Base-by-base conservation (phyloP, 2,113 vertebrate species). In the Anarrhichthys ocellatus region DNA sequence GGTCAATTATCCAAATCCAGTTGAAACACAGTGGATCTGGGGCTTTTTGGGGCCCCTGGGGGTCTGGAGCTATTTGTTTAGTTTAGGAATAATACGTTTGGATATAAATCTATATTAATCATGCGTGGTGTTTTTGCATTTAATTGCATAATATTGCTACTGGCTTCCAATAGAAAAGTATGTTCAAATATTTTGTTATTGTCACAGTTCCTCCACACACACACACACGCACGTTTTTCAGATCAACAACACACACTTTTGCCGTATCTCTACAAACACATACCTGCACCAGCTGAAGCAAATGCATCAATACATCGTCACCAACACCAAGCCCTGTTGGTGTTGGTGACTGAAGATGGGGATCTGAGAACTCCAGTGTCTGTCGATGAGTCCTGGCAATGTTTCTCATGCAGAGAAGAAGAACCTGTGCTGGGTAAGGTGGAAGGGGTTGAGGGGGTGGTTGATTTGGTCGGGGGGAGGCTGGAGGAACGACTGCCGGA, bases 221-320 rank as follows among this genome's bases (percentile, higher is more conserved):
- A 70, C 46, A 4, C 50, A 44, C 4, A 27, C 29, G 56, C 34
- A 71, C 17, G 2, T 52, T 52, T 9, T 52, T 52, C 50, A 52
- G 18, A 22, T 20, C 20, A 52, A 20, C 54, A 6, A 64, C 11
- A 66, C 9, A 36, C 63, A 40, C 36, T n/a, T 7, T 72, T 14
- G 54, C 15, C 0, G 0, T 8, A n/a, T 42, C 11, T 44, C 32
- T 11, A 52, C 13, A 72, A 29, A 76, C 46, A 81, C 80, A 46
- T 86, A 96, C 96, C 94, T 96, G 96, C 22, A 96, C 95, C 65
- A 96, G 91, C 84, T 96, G 96, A 44, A 96, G 93, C 68, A 96
- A 88, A 88, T 95, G 95, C 86, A 86, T 94, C 27, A 95, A 61
- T 0, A 96, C 85, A 10, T 95, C 93, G n/a, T 95, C 93, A 68